Conservation (phyloP, 1,140 invertebrate species). For the Aphaenogaster ashmeadi region DNA sequence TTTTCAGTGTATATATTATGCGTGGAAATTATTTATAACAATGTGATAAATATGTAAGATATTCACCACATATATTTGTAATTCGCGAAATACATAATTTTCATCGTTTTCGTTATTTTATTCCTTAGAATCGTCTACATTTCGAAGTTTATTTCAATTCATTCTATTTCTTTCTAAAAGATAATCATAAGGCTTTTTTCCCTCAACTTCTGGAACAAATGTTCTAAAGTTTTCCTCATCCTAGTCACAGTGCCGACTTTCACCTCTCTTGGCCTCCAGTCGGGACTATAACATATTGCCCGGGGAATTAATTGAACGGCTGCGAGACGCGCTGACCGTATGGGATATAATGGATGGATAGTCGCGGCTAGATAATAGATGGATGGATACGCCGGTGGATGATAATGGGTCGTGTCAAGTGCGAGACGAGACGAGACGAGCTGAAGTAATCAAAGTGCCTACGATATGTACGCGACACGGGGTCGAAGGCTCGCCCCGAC, state of each 20-base stretch:
- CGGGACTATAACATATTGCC: constrained; percentile 71
- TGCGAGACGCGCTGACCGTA: constrained; percentile 74
- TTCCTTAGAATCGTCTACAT: neutral
- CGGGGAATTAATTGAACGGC: constrained; percentile 82
- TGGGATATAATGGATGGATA: constrained; percentile 79
- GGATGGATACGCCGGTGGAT: constrained; percentile 74
- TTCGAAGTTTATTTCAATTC: neutral
- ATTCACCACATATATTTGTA: neutral
- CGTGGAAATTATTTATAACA: neutral
- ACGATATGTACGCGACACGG: constrained; percentile 40
- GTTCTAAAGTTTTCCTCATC: neutral
- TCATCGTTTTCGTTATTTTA: neutral
- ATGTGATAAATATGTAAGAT: neutral
- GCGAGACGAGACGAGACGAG: constrained; percentile 46
- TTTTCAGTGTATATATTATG: neutral
- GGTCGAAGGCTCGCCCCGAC: constrained; percentile 43
- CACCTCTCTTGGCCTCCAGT: neutral
- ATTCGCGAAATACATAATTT: neutral
- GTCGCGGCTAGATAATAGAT: constrained; percentile 78
- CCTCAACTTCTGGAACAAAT: neutral
- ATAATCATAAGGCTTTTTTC: neutral
- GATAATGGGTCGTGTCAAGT: constrained; percentile 71
- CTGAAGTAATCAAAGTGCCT: constrained; percentile 60
- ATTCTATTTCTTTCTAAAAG: neutral
- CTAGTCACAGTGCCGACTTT: neutral